Conservation (phyloP, 2,797 vertebrate genomes). For the Gymnothorax reevesii region DNA sequence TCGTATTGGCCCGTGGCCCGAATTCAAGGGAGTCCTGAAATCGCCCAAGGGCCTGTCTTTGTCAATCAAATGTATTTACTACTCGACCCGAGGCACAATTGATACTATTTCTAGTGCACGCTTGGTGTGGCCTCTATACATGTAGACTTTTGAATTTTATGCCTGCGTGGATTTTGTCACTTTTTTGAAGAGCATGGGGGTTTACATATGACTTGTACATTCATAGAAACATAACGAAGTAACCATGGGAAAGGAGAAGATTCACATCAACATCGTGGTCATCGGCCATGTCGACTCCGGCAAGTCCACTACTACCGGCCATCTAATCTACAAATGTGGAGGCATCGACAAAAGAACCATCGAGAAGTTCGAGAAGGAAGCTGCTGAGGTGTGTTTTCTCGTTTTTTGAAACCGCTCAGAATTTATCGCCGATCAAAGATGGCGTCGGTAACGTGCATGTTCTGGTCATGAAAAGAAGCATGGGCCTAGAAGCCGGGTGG, state of each 20-base stretch:
- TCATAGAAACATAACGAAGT: conserved; percentile 63
- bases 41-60: background rate
- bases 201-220: background rate
- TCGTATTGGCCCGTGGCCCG: conserved; percentile 63
- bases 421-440: conserved; percentile 59
- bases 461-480: background rate
- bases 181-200: background rate
- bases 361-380: conserved; percentile 84
- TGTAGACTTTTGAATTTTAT: background rate
- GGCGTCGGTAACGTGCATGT: conserved; percentile 67
- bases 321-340: conserved; percentile 82
- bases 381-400: conserved; percentile 70
- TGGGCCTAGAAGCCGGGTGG: conserved; percentile 58
- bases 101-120: too few species aligned
- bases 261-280: conserved; percentile 82
- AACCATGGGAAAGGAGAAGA: conserved; percentile 82
- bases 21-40: conserved; percentile 56
- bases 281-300: conserved; percentile 85
- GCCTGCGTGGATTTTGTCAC: background rate
- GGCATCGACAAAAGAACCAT: conserved; percentile 83
- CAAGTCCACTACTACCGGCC: conserved; percentile 79
- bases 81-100: background rate
- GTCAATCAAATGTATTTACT: background rate
- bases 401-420: background rate
- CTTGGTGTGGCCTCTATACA: background rate